These are phyloP conservation scores for Cynocephalus volans DNA, from an alignment of 2,113 vertebrate genomes.

Conservation along the genomic window DNA sequence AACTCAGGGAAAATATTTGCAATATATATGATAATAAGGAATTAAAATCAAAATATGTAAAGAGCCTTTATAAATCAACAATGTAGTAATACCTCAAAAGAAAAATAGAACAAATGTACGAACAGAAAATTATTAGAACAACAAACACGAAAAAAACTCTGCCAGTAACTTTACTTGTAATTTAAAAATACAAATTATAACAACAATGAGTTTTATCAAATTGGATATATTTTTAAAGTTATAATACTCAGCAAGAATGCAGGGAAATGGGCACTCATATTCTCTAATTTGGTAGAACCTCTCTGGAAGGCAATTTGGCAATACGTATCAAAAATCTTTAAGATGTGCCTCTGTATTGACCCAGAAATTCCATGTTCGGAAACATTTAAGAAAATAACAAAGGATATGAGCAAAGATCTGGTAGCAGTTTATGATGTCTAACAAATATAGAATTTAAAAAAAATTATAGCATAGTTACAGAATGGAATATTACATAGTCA, in stretches of 20 bases:
- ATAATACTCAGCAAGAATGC: not conserved
- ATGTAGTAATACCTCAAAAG: not conserved
- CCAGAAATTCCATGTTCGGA: not conserved
- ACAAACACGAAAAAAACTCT: not conserved
- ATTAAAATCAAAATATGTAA: constrained; percentile 8
- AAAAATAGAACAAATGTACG: constrained; percentile 15
- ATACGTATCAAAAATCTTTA: not conserved
- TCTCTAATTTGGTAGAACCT: not conserved
- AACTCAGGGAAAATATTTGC: not conserved
- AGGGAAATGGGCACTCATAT: not conserved
- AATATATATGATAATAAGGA: not conserved
- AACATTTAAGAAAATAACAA: constrained; percentile 16
- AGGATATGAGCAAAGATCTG: not conserved
- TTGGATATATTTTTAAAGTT: constrained; percentile 6
- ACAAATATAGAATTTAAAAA: not conserved
- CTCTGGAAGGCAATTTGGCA: not conserved
- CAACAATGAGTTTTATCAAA: not conserved
- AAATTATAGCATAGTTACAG: not conserved
- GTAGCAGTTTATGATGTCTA: not conserved
- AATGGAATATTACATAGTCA: not conserved
- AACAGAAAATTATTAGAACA: not conserved
- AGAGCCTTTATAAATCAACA: not conserved
- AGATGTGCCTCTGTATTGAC: not conserved
- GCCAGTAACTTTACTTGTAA: not conserved
- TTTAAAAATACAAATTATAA: not conserved